A percentile compares a stretch with the other conserved stretches of the same genome.
These are phyloP conservation scores for Lasioglossum leucozonium DNA, from an alignment of 2,888 invertebrate species.

Conservation along the genomic window DNA sequence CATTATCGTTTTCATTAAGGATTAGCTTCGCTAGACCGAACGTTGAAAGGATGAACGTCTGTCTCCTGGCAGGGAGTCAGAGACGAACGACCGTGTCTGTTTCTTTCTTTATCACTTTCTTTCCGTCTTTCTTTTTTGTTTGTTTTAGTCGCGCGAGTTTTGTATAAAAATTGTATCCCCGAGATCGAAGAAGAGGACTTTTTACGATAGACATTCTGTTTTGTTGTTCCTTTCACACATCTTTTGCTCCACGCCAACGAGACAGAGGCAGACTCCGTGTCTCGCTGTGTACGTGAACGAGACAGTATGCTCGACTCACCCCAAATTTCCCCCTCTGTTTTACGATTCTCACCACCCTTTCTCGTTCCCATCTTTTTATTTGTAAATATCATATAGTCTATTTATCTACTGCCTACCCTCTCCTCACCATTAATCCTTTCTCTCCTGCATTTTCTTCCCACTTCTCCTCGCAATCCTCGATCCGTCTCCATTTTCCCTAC, in stretches of 20 bases:
- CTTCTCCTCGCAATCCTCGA: background rate
- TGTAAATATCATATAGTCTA: slow-evolving; percentile 78
- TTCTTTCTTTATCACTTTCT: background rate
- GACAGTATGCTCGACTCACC: slow-evolving; percentile 69
- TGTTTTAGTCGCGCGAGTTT: slow-evolving; percentile 8
- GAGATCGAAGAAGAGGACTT: background rate
- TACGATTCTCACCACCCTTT: slow-evolving; percentile 13
- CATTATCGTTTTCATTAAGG: slow-evolving; percentile 65
- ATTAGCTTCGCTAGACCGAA: slow-evolving; percentile 50
- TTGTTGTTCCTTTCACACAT: slow-evolving; percentile 5
- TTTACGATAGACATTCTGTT: background rate
- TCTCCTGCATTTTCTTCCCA: background rate
- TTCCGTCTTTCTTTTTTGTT: background rate
- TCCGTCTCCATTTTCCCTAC: slow-evolving; percentile 45
- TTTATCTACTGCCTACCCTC: slow-evolving; percentile 73
- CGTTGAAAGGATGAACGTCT: slow-evolving; percentile 49
- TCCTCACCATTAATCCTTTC: slow-evolving; percentile 39
- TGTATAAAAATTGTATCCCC: slow-evolving; percentile 12
- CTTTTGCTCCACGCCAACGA: slow-evolving; percentile 50
- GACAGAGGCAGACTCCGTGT: slow-evolving; percentile 57
- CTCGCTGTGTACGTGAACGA: slow-evolving; percentile 61
- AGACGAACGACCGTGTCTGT: background rate
- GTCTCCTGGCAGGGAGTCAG: slow-evolving; percentile 54
- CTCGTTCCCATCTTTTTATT: slow-evolving; percentile 53
- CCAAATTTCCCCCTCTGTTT: background rate